Conservation (phyloP, 2,113 vertebrate species). For the Hemiprocne comata region DNA sequence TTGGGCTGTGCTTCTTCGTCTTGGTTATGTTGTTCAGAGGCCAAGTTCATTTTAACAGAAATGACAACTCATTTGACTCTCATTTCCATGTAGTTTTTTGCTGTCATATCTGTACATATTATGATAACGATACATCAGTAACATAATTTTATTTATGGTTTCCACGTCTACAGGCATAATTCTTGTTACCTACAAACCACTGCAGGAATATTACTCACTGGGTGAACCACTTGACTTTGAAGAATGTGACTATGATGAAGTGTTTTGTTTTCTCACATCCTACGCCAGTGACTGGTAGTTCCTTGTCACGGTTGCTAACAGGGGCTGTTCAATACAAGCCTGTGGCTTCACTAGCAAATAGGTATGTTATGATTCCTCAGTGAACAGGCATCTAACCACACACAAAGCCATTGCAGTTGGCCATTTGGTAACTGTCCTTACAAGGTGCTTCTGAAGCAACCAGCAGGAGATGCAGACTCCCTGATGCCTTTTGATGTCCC, state of each 20-base stretch:
- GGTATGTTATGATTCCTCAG: background rate
- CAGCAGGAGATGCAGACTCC: background rate
- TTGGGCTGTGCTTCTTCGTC: background rate
- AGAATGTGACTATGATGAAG: background rate
- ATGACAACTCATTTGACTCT: background rate
- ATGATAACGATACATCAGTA: background rate
- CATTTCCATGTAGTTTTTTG: background rate
- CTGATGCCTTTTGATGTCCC: background rate
- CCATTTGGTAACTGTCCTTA: background rate
- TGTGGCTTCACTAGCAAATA: background rate
- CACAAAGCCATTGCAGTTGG: background rate
- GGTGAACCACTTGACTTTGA: slow-evolving; percentile 1
- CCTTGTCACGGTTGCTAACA: background rate
- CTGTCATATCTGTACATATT: background rate
- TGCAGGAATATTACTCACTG: slow-evolving; percentile 23
- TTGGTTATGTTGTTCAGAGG: background rate
- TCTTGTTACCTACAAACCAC: slow-evolving; percentile 14
- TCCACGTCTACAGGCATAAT: background rate
- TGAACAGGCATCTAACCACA: background rate
- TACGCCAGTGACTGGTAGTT: background rate
- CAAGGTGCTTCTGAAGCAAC: background rate
- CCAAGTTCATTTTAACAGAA: background rate
- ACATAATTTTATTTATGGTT: background rate
- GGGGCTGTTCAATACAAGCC: background rate
- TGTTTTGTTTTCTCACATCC: slow-evolving; percentile 37